phyloP scores from a whole-genome alignment of 1,140 invertebrate genomes.

The Andrena cerasifolii region DNA sequence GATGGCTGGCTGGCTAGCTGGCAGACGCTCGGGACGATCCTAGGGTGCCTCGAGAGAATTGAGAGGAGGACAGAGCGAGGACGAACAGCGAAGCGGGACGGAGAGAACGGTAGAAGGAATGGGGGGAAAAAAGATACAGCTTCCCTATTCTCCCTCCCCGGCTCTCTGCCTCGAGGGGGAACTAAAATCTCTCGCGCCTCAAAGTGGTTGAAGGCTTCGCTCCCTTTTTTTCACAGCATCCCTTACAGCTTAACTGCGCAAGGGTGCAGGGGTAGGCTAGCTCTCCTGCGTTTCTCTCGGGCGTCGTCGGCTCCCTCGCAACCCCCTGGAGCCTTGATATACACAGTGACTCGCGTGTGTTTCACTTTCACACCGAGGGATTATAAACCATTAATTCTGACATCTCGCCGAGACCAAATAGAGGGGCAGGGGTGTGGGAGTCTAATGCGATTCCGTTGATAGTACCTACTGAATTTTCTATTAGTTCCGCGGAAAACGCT shows the following conservation, averaged over 20 bases:
- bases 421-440: not conserved
- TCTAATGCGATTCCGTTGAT: constrained; percentile 26
- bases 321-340: constrained; percentile 61
- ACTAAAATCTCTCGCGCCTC: constrained; percentile 81
- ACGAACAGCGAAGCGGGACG: no score
- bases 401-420: constrained; percentile 65
- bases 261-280: constrained; percentile 65
- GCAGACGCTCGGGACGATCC: constrained; percentile 75
- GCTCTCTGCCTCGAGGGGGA: constrained; percentile 73
- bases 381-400: constrained; percentile 81
- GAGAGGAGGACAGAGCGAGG: constrained; percentile 33
- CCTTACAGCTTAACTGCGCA: constrained; percentile 77
- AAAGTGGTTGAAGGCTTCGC: constrained; percentile 81
- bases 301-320: constrained; percentile 66
- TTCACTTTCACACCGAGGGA: constrained; percentile 80
- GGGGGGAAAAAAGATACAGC: constrained; percentile 62
- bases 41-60: constrained; percentile 69
- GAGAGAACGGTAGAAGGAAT: constrained; percentile 57
- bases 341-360: constrained; percentile 75
- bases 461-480: constrained; percentile 49
- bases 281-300: constrained; percentile 52
- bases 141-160: constrained; percentile 43
- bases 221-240: constrained; percentile 82
- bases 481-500: constrained; percentile 23
- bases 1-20: constrained; percentile 76